Percentiles rank a stretch among this genome's conserved stretches.
Evolutionary conservation across 1,140 invertebrate genomes (phyloP).

Genomic region (Cryptotermes secundus): DNA sequence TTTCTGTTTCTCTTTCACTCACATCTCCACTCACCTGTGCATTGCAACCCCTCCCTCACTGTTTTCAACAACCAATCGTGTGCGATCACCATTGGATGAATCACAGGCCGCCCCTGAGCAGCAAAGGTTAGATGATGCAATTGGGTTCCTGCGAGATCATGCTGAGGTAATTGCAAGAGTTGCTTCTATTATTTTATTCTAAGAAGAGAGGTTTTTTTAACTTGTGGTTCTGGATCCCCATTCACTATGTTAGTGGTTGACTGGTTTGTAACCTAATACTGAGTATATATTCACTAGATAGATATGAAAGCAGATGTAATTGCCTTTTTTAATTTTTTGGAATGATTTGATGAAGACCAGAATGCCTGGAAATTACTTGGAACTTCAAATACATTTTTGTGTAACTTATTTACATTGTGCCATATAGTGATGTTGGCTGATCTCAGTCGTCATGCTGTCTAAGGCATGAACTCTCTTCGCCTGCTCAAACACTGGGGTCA

Average conservation of each 20-base stretch:
- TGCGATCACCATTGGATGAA: slow-evolving; percentile 14
- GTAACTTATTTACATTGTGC: too few species aligned
- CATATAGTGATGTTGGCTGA: too few species aligned
- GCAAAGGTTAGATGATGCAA: slow-evolving; percentile 84
- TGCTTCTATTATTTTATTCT: not conserved
- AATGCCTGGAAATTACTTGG: too few species aligned
- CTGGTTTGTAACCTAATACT: too few species aligned
- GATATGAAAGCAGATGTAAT: too few species aligned
- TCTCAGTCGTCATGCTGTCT: too few species aligned
- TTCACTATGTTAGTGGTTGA: not conserved
- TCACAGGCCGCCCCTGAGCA: slow-evolving; percentile 70
- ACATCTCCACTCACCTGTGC: slow-evolving; percentile 18
- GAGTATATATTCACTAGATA: too few species aligned
- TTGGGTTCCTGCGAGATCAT: slow-evolving; percentile 84
- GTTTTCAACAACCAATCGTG: not conserved
- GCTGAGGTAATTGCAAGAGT: slow-evolving; percentile 54
- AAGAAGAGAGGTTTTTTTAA: not conserved
- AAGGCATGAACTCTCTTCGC: too few species aligned
- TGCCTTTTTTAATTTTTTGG: too few species aligned
- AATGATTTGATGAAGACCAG: too few species aligned
- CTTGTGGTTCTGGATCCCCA: not conserved
- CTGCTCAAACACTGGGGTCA: too few species aligned
- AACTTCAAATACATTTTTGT: too few species aligned
- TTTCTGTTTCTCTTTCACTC: slow-evolving; percentile 39
- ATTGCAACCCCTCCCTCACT: not conserved